Conservation (phyloP, 2,113 vertebrate genomes). For the Clinocottus analis region DNA sequence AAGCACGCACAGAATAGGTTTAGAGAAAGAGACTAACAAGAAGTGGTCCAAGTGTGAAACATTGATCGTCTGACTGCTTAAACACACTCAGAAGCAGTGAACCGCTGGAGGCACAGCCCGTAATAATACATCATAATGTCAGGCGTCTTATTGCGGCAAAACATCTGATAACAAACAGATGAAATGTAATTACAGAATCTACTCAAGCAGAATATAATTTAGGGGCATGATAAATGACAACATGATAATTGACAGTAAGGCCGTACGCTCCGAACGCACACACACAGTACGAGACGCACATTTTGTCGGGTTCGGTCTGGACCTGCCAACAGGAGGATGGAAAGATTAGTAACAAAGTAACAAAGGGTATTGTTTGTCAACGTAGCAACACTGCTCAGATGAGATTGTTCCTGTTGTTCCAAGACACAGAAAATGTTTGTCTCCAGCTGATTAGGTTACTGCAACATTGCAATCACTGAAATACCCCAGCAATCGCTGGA, state of each 20-base stretch:
- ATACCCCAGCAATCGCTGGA: conserved; percentile 25
- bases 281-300: background rate
- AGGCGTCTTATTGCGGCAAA: conserved; percentile 31
- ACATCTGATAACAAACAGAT: conserved; percentile 55
- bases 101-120: conserved; percentile 41
- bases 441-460: conserved; percentile 22
- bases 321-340: conserved; percentile 1
- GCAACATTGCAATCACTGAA: conserved; percentile 15
- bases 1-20: conserved; percentile 9
- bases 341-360: conserved; percentile 16
- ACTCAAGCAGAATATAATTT: conserved; percentile 49
- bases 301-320: conserved; percentile 1
- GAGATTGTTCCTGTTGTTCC: conserved; percentile 23
- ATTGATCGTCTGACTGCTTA: conserved; percentile 41
- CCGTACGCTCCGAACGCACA: conserved; percentile 11
- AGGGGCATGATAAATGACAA: conserved; percentile 51
- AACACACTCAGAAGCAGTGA: conserved; percentile 48
- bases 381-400: conserved; percentile 6
- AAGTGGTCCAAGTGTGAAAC: conserved; percentile 39
- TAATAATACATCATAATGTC: conserved; percentile 65
- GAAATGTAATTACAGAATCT: conserved; percentile 66
- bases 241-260: conserved; percentile 20
- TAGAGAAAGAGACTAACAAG: conserved; percentile 21
- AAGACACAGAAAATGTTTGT: conserved; percentile 27
- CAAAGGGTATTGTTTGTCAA: conserved; percentile 26